These are phyloP conservation scores for Caenorhabditis sp. DNA, from an alignment of 2,888 invertebrate genomes.

Conservation along the genomic window DNA sequence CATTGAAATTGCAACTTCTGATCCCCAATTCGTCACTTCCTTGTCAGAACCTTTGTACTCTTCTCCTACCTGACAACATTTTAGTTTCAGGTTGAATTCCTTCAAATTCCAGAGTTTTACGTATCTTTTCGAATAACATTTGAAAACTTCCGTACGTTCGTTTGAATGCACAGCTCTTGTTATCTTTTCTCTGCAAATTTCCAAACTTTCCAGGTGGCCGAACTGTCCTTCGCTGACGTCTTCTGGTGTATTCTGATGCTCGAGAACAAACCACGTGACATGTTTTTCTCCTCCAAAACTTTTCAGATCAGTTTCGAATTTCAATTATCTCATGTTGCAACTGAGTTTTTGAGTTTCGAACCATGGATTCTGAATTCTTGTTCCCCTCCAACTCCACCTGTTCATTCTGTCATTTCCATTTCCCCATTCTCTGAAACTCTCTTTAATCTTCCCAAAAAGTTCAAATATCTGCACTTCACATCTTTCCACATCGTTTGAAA, in stretches of 20 bases:
- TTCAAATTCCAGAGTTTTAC: neutral
- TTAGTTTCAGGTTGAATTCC: neutral
- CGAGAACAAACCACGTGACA: conserved; percentile 22
- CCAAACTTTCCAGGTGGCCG: neutral
- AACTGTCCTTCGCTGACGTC: conserved; percentile 10
- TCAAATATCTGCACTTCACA: conserved; percentile 13
- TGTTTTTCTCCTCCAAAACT: conserved; percentile 1
- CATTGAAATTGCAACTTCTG: neutral
- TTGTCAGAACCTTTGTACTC: neutral
- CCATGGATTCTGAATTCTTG: conserved; percentile 3
- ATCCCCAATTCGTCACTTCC: neutral
- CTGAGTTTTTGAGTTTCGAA: neutral
- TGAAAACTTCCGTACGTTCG: too few species aligned
- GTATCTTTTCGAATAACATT: neutral
- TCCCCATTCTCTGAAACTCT: conserved; percentile 1
- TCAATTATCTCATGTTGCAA: conserved; percentile 24
- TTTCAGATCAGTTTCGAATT: conserved; percentile 36
- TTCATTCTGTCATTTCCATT: neutral
- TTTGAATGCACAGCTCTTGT: too few species aligned
- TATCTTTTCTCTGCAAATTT: neutral
- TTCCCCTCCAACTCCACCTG: neutral
- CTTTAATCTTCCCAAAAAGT: neutral
- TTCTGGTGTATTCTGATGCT: conserved; percentile 18
- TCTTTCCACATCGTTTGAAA: conserved; percentile 34
- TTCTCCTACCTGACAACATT: neutral